Conservation (phyloP, 2,888 invertebrate species). For the Choristoneura rosaceana region DNA sequence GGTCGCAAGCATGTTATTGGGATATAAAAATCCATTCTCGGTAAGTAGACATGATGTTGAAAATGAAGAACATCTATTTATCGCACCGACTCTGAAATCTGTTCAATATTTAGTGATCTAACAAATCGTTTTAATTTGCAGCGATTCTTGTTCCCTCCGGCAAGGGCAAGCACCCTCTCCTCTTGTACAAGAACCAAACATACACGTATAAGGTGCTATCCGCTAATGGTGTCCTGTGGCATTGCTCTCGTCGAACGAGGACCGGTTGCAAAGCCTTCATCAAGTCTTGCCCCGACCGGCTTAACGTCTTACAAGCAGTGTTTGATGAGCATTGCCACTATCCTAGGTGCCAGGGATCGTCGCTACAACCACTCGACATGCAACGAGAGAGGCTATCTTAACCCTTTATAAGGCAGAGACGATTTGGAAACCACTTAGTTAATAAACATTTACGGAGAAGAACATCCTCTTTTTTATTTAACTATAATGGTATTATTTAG, state of each 20-base stretch:
- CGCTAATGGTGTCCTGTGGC: slow-evolving; percentile 64
- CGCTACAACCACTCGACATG: slow-evolving; percentile 1
- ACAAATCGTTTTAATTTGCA: slow-evolving; percentile 48
- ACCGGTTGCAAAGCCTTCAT: slow-evolving; percentile 72
- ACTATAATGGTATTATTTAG: too few relatives aligned
- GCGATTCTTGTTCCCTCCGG: slow-evolving; percentile 67
- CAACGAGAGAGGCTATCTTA: background rate
- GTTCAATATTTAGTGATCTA: slow-evolving; percentile 21
- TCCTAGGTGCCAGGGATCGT: slow-evolving; percentile 27
- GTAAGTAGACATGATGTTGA: too few relatives aligned
- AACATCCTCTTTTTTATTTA: too few relatives aligned
- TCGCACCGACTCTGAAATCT: background rate
- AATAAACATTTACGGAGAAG: too few relatives aligned
- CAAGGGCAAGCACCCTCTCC: slow-evolving; percentile 68
- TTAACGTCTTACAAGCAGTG: slow-evolving; percentile 53
- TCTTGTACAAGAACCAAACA: slow-evolving; percentile 64
- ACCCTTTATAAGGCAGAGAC: too few relatives aligned
- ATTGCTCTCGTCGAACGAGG: slow-evolving; percentile 66
- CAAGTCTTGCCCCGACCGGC: slow-evolving; percentile 56
- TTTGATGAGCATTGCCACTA: slow-evolving; percentile 62
- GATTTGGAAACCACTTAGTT: too few relatives aligned
- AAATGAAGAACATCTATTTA: too few relatives aligned
- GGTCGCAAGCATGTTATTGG: too few relatives aligned
- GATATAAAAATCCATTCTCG: too few relatives aligned
- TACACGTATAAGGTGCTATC: slow-evolving; percentile 67